phyloP scores from a whole-genome alignment of 2,797 vertebrate genomes.

The Xenopus petersii region DNA sequence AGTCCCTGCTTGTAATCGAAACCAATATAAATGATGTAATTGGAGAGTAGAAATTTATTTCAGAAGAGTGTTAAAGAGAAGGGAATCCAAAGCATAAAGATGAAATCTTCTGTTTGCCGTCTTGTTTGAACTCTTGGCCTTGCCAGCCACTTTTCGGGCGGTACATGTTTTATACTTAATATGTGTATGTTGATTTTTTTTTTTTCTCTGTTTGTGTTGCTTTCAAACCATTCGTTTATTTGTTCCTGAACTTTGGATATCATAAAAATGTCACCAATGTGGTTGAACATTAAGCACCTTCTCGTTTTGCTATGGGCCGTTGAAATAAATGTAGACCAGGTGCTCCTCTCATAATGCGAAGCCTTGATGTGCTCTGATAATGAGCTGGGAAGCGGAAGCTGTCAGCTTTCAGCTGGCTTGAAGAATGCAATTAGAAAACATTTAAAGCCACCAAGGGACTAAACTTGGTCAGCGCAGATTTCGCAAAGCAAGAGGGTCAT shows the following conservation, averaged over 20 bases:
- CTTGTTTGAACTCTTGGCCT: conserved; percentile 67
- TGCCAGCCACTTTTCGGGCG: conserved; percentile 68
- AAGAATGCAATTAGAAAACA: conserved; percentile 79
- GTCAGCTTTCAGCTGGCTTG: conserved; percentile 79
- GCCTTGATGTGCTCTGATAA: conserved; percentile 82
- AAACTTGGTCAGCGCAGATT: conserved; percentile 64
- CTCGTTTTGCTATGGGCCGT: conserved; percentile 77
- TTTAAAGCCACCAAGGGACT: conserved; percentile 73
- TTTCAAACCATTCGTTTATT: conserved; percentile 87
- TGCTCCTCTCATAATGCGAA: conserved; percentile 71
- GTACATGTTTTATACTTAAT: conserved; percentile 75
- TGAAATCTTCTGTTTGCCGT: conserved; percentile 41
- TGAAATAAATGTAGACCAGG: conserved; percentile 84
- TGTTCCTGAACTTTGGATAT: conserved; percentile 78
- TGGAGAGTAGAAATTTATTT: conserved; percentile 17
- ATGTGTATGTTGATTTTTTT: conserved; percentile 81
- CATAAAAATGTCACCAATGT: conserved; percentile 97
- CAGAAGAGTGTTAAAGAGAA: conserved; percentile 25
- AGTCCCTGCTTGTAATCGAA: conserved; percentile 18
- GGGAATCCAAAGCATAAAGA: conserved; percentile 15
- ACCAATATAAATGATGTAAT: conserved; percentile 26
- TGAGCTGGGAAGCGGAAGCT: conserved; percentile 74
- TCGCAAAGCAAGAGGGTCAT: conserved; percentile 56
- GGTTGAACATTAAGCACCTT: conserved; percentile 88
- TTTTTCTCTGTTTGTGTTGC: conserved; percentile 71